Evolutionary conservation across 2,797 vertebrate species (phyloP), one percentile per base, ranked within the genome.

Genomic region (Brotula barbata): DNA sequence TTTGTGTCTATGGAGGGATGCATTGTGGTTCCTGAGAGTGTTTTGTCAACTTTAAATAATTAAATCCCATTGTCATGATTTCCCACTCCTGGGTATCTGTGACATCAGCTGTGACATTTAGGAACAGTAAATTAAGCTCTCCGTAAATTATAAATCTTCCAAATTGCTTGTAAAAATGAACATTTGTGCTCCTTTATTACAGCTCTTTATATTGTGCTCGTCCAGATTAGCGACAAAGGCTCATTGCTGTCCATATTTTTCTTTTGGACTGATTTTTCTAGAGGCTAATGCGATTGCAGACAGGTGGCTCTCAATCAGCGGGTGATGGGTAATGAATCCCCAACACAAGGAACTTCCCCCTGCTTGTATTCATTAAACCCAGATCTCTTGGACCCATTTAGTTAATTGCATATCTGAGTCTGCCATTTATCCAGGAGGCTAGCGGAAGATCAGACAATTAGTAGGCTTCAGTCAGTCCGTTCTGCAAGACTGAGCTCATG

Each of bases 321-420:
- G 40, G 45, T 13, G 14, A 33, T 14, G 17, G 20, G 53, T 64
- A 68, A 70, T 53, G 42, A 71, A 51, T 70, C 56, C 49, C 25
- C 23, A 3, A 39, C 33, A 49, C 21, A 5, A 41, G 20, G 12
- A 58, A 16, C 34, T 1, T 13, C 55, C 39, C 34, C 25, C 39
- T 40, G 6, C 17, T 42, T 64, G 44, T 53, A 77, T 81, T 75
- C 73, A 81, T 83, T 76, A 72, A 68, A 44, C 60, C 23, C 50
- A 62, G 48, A 83, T 82, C 73, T 66, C 62, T 63, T 43, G 49
- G 65, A 81, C 46, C 73, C 72, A 84, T 85, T 89, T 81, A 80
- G 77, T 55, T 85, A 85, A 88, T 85, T 86, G 64, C 70, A 71
- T 79, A 76, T 68, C 37, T 60, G 66, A 43, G 34, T 51, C 59